Conservation (phyloP, 1,140 invertebrate genomes). For the Argopecten irradians region DNA sequence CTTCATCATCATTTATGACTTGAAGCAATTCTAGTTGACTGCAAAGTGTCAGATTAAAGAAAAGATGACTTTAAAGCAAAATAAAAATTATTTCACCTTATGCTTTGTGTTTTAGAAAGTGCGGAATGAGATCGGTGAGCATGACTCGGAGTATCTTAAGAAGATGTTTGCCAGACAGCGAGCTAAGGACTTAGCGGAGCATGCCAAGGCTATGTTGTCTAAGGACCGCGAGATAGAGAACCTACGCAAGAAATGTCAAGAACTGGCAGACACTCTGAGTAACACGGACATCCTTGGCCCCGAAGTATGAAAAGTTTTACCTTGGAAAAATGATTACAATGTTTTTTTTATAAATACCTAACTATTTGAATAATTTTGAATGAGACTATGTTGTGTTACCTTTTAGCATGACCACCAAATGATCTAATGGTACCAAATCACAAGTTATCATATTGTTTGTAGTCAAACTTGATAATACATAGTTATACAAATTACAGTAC, state of each 20-base stretch:
- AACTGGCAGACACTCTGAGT: constrained; percentile 72
- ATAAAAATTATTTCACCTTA: too few species aligned
- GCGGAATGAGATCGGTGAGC: constrained; percentile 54
- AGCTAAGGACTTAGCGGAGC: constrained; percentile 72
- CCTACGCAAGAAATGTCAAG: constrained; percentile 75
- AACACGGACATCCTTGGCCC: constrained; percentile 65
- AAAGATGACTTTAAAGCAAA: too few species aligned
- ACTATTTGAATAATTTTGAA: background rate
- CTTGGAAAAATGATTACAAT: background rate
- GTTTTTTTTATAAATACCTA: background rate
- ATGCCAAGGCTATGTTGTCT: constrained; percentile 71
- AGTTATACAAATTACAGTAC: too few species aligned
- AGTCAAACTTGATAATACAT: too few species aligned
- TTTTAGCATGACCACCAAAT: too few species aligned
- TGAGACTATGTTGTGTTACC: background rate
- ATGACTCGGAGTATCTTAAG: constrained; percentile 74
- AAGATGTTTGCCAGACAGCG: constrained; percentile 75
- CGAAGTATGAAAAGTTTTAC: constrained; percentile 58
- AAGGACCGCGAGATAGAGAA: constrained; percentile 77
- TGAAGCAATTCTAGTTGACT: too few species aligned
- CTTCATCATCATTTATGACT: too few species aligned
- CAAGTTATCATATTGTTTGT: too few species aligned
- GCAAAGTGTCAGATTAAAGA: too few species aligned
- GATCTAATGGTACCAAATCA: too few species aligned
- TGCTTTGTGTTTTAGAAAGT: constrained; percentile 56